Conservation (phyloP, 35 echinoderm and acorn worm genomes). For the Nesometra sesokonis region DNA sequence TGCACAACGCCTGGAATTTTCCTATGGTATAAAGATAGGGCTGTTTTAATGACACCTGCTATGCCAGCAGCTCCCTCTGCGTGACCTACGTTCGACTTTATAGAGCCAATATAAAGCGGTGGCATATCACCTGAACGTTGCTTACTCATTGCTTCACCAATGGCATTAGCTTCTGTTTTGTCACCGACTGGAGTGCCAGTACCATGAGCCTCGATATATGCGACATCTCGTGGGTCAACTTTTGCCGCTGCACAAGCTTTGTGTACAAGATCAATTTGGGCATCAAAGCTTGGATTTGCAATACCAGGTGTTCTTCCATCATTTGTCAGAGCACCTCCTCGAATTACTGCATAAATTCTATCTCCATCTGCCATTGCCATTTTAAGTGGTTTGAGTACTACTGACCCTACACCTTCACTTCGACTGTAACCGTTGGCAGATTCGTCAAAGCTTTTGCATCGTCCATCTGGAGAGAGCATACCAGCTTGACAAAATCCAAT, state of each 20-base stretch:
- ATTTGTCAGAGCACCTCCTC: conserved; percentile 42
- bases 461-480: conserved; percentile 50
- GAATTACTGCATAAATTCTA: conserved; percentile 47
- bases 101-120: neutral
- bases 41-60: conserved; percentile 24
- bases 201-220: conserved; percentile 36
- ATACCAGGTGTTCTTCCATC: conserved; percentile 38
- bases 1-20: conserved; percentile 6
- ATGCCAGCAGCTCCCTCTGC: conserved; percentile 28
- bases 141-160: conserved; percentile 3
- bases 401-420: conserved; percentile 45
- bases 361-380: conserved; percentile 26
- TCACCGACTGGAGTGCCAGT: conserved; percentile 30
- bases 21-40: neutral
- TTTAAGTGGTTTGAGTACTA: conserved; percentile 38
- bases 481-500: conserved; percentile 56
- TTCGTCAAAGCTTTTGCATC: conserved; percentile 59
- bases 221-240: conserved; percentile 2
- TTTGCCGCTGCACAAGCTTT: conserved; percentile 7
- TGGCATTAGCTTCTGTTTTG: conserved; percentile 21
- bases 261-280: conserved; percentile 3
- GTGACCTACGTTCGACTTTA: conserved; percentile 6
- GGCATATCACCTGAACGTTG: neutral
- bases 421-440: conserved; percentile 44
- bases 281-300: conserved; percentile 13